These are phyloP conservation scores for Apamea anceps DNA, from an alignment of 2,888 invertebrate genomes.

Conservation along the genomic window DNA sequence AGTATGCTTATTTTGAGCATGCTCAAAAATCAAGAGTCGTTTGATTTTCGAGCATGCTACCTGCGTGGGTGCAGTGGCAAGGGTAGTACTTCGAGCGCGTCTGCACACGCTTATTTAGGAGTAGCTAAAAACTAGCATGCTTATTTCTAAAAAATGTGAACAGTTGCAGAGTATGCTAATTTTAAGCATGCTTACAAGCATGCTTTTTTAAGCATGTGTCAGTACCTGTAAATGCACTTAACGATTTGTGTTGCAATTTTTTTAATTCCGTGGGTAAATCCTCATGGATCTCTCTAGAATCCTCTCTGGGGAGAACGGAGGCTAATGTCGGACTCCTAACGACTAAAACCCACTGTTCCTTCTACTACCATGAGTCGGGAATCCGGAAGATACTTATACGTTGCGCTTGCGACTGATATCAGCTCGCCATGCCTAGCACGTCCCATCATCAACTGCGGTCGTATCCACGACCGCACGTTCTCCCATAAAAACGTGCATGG, in stretches of 20 bases:
- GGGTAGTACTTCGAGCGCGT: neutral
- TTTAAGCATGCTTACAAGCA: neutral
- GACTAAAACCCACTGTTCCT: neutral
- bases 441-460: neutral
- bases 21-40: neutral
- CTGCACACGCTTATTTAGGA: neutral
- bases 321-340: neutral
- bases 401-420: too few species aligned
- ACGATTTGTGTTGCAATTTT: too few species aligned
- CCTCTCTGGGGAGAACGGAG: neutral
- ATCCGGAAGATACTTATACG: too few species aligned
- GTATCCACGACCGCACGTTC: neutral
- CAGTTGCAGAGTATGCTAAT: too few species aligned
- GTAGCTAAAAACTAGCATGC: neutral
- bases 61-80: neutral
- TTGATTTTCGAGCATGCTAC: neutral
- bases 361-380: neutral
- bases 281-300: neutral
- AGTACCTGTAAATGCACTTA: too few species aligned
- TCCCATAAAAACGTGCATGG: neutral
- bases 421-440: too few species aligned
- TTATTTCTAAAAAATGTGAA: neutral
- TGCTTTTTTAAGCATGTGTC: neutral
- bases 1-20: neutral
- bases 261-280: neutral